Conservation (phyloP, 1,140 invertebrate species). For the Homalodisca vitripennis region DNA sequence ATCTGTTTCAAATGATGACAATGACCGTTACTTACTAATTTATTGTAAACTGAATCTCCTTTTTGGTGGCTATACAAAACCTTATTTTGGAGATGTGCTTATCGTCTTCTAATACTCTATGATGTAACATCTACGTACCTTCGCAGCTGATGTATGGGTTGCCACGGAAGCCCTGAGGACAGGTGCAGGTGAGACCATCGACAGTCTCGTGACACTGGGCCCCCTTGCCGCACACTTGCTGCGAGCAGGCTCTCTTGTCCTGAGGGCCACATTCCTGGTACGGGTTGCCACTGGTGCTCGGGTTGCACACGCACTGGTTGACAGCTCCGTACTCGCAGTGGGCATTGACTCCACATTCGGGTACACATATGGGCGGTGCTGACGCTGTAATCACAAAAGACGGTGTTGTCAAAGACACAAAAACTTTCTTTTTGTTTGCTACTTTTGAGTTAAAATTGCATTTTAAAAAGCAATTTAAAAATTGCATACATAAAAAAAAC, state of each 20-base stretch:
- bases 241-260: conserved; percentile 68
- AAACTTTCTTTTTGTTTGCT: too few species aligned
- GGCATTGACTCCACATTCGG: conserved; percentile 76
- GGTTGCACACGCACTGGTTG: conserved; percentile 81
- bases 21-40: too few species aligned
- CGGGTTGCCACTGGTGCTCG: conserved; percentile 81
- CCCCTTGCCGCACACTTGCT: conserved; percentile 70
- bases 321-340: conserved; percentile 80
- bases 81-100: too few species aligned
- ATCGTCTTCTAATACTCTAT: too few species aligned
- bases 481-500: too few species aligned
- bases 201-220: conserved; percentile 74
- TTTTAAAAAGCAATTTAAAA: too few species aligned
- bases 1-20: too few species aligned
- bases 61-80: too few species aligned
- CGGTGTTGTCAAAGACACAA: too few species aligned
- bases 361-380: conserved; percentile 71
- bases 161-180: conserved; percentile 76
- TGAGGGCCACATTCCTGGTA: conserved; percentile 75
- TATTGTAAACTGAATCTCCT: too few species aligned
- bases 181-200: conserved; percentile 75
- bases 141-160: conserved; percentile 84
- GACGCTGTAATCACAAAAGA: conserved; percentile 72
- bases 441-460: too few species aligned
- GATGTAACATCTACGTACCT: too few species aligned